phyloP scores from a whole-genome alignment of 2,888 invertebrate genomes.

The Andrena hattorfiana region DNA sequence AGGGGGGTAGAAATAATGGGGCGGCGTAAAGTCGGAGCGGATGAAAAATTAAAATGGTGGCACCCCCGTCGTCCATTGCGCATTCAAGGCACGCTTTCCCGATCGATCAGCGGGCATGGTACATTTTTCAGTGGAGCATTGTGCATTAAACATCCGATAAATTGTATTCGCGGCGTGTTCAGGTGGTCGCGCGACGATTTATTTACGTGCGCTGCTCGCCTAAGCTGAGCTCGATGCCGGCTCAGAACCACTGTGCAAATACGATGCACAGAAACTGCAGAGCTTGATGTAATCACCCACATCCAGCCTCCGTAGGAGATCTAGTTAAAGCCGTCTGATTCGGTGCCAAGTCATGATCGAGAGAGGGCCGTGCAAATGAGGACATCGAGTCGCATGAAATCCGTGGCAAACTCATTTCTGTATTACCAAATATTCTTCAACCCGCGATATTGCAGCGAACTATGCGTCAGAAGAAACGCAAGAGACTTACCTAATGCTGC shows the following conservation, averaged over 20 bases:
- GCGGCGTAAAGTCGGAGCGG: conserved; percentile 37
- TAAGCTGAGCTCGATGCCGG: conserved; percentile 40
- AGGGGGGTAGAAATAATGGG: conserved; percentile 21
- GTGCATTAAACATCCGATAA: conserved; percentile 55
- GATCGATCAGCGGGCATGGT: conserved; percentile 54
- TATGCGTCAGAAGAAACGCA: too few species aligned
- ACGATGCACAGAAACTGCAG: conserved; percentile 34
- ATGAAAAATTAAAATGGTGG: conserved; percentile 65
- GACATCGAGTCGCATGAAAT: conserved; percentile 1
- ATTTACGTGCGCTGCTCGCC: conserved; percentile 54
- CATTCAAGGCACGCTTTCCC: conserved; percentile 57
- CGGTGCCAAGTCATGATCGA: conserved; percentile 53
- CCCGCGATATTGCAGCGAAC: background rate
- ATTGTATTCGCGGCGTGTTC: conserved; percentile 34
- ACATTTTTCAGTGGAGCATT: conserved; percentile 50
- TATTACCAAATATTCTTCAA: background rate
- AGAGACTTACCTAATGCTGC: conserved; percentile 5
- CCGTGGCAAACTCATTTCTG: conserved; percentile 11
- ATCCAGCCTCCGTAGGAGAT: conserved; percentile 56
- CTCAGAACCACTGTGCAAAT: conserved; percentile 57
- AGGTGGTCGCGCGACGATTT: conserved; percentile 47
- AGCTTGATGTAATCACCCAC: conserved; percentile 61
- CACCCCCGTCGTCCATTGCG: conserved; percentile 21
- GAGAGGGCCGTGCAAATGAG: conserved; percentile 40
- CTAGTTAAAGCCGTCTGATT: conserved; percentile 62